phyloP scores from a whole-genome alignment of 2,888 invertebrate genomes.

The Sipha maydis region DNA sequence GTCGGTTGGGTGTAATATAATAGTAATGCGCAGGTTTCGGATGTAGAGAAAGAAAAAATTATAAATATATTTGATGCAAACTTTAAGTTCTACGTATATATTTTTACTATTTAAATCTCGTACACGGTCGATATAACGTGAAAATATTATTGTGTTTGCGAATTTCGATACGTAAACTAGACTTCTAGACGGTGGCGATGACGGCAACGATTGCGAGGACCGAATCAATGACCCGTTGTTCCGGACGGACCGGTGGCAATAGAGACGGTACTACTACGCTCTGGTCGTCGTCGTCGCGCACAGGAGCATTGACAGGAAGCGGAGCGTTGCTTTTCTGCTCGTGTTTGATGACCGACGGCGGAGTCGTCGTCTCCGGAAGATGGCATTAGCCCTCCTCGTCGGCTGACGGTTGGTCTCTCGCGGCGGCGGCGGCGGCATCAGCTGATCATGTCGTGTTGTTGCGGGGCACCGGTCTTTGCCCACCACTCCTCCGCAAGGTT shows the following conservation, averaged over 20 bases:
- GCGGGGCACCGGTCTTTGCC: constrained; percentile 45
- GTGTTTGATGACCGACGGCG: constrained; percentile 51
- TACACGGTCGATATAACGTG: neutral
- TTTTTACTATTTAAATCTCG: neutral
- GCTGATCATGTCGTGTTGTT: constrained; percentile 42
- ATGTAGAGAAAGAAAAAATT: no score
- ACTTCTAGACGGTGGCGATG: neutral
- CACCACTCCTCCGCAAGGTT: constrained; percentile 25
- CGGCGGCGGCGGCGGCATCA: constrained; percentile 7
- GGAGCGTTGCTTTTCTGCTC: constrained; percentile 52
- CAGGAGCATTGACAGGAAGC: constrained; percentile 58
- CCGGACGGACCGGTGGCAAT: constrained; percentile 58
- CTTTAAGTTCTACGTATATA: neutral
- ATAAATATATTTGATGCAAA: no score
- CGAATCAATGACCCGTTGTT: constrained; percentile 57
- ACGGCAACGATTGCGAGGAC: neutral
- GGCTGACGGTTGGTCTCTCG: neutral
- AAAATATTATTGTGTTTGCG: neutral
- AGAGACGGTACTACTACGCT: neutral
- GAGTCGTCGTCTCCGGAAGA: constrained; percentile 52
- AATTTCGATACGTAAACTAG: neutral
- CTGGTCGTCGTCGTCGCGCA: constrained; percentile 10
- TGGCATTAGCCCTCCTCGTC: constrained; percentile 33
- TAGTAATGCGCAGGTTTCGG: neutral
- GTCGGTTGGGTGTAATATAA: no score